phyloP scores from a whole-genome alignment of 2,797 vertebrate species.

The Bradypus variegatus region DNA sequence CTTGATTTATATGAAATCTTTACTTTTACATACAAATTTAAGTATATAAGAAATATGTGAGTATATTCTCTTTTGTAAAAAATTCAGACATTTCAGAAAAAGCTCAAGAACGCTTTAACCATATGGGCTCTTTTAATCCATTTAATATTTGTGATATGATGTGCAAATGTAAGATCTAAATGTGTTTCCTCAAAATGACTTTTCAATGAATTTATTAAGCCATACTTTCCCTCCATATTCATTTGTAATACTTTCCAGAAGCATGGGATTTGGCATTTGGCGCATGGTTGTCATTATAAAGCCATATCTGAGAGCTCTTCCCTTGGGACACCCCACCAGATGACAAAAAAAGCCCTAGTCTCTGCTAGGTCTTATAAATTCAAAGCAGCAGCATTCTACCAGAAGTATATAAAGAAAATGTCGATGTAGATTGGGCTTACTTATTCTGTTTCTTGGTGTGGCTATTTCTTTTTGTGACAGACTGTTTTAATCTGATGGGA shows the following conservation, averaged over 20 bases:
- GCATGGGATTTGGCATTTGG: neutral
- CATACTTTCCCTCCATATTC: neutral
- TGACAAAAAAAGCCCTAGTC: neutral
- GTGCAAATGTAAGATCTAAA: neutral
- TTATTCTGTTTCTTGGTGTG: neutral
- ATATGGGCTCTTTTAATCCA: neutral
- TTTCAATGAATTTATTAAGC: neutral
- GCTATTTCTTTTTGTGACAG: neutral
- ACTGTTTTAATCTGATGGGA: constrained; percentile 2
- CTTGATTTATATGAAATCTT: constrained; percentile 4
- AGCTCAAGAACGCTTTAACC: neutral
- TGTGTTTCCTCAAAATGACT: constrained; percentile 2
- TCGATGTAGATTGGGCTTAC: neutral
- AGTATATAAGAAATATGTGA: neutral
- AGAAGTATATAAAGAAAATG: neutral
- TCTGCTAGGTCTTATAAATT: neutral
- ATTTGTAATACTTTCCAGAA: neutral
- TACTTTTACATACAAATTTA: constrained; percentile 8
- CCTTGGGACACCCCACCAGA: too few relatives aligned
- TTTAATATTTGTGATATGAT: neutral
- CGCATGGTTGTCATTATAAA: neutral
- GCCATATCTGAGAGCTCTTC: too few relatives aligned
- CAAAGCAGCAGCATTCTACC: neutral
- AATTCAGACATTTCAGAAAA: neutral
- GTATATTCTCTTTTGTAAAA: neutral